Evolutionary conservation across 2,888 invertebrate species (phyloP).

Genomic region (Sturmia bella): DNA sequence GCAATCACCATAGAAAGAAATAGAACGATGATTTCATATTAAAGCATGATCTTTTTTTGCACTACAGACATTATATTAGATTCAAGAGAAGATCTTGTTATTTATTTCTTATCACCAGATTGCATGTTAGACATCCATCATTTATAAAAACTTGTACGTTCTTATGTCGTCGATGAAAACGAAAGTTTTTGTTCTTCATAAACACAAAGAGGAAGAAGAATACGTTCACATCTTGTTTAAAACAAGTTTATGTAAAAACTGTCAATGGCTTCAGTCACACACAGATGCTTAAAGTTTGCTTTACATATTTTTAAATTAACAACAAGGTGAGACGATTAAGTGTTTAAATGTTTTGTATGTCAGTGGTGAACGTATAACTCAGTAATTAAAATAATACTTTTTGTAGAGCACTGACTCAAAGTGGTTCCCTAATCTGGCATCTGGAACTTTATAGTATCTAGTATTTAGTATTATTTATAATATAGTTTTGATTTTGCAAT

Average conservation of each 20-base stretch:
- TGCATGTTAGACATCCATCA: slow-evolving; percentile 43
- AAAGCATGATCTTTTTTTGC: too few species aligned
- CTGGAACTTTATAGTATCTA: too few species aligned
- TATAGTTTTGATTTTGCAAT: too few species aligned
- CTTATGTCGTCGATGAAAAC: slow-evolving; percentile 31
- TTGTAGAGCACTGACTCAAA: too few species aligned
- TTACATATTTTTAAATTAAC: not conserved
- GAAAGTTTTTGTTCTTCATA: slow-evolving; percentile 36
- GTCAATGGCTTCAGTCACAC: slow-evolving; percentile 9
- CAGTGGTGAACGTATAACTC: too few species aligned
- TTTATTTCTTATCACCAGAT: slow-evolving; percentile 20
- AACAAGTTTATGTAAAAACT: slow-evolving; percentile 42
- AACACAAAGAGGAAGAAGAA: slow-evolving; percentile 1
- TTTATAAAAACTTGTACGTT: not conserved
- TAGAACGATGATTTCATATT: not conserved
- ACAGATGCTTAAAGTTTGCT: not conserved
- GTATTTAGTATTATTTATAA: too few species aligned
- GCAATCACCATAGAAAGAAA: not conserved
- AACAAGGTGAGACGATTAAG: not conserved
- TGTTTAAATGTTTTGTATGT: slow-evolving; percentile 39
- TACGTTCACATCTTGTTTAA: slow-evolving; percentile 9
- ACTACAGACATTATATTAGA: too few species aligned
- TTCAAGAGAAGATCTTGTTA: not conserved
- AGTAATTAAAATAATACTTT: too few species aligned
- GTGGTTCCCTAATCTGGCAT: too few species aligned